Evolutionary conservation across 2,797 vertebrate genomes (phyloP), one percentile per base, ranked within the genome.

Genomic region (Galaxias olidus): DNA sequence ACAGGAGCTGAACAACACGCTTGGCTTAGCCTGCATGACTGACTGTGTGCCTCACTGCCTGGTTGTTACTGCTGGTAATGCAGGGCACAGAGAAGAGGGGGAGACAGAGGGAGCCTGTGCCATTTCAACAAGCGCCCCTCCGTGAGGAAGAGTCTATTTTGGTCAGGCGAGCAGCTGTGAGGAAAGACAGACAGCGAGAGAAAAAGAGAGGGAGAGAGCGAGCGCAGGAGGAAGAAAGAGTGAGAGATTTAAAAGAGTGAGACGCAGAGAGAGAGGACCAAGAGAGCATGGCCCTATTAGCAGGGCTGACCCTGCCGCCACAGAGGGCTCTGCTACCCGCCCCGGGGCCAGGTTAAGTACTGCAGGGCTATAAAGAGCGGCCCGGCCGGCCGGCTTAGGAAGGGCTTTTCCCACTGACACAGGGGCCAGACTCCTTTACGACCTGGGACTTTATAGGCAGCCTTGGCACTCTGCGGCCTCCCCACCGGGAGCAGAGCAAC

Each of bases 71-170:
- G 6, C 30, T 30, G 30, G 6, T 2, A 30, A 3, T 30, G 30
- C 30, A 30, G 30, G 6, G 30, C 6, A n/a, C n/a, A 49, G 76
- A 66, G 65, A 79, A 20, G 68, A 46, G 1, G 47, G 45, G 54
- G 63, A 4, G 63, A n/a, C 54, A 49, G 51, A 47, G 61, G 45
- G 40, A 13, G 47, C 15, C 11, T 8, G 55, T 59, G 87, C 80
- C 79, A 84, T 83, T 79, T 86, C 71, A 79, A 72, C 74, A 73
- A 69, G 71, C 60, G 40, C 79, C 74, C 69, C 75, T 79, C 69
- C 5, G 43, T 80, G 78, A 88, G 77, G 78, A 78, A 72, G 73
- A 69, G 77, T 71, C 84, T 90, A 90, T 91, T 91, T 88, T 73
- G 79, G 80, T 71, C 76, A 60, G 66, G 68, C 72, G 51, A 63